These are phyloP conservation scores for Enteromius anoplus DNA, from an alignment of 2,797 vertebrate genomes.

Conservation along the genomic window DNA sequence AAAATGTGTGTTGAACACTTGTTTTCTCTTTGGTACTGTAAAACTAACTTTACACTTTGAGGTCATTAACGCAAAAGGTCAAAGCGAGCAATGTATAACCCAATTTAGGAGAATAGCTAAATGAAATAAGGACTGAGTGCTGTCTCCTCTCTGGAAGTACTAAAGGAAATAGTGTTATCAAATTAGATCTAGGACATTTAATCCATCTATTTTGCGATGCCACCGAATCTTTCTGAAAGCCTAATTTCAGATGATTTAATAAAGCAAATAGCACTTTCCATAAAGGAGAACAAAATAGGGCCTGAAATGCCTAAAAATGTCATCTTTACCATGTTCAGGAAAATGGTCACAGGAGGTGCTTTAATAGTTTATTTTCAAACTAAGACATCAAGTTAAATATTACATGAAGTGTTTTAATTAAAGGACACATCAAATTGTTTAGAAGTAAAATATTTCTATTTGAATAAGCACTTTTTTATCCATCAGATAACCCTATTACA, in stretches of 20 bases:
- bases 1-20: background rate
- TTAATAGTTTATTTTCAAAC: background rate
- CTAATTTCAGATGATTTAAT: slow-evolving; percentile 35
- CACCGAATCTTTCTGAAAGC: slow-evolving; percentile 23
- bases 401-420: background rate
- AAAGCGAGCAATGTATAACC: slow-evolving; percentile 32
- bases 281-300: background rate
- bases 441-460: background rate
- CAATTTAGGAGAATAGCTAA: slow-evolving; percentile 38
- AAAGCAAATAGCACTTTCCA: slow-evolving; percentile 14
- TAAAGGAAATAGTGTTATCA: slow-evolving; percentile 36
- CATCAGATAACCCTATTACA: background rate
- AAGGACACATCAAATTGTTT: background rate
- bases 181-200: slow-evolving; percentile 44
- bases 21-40: slow-evolving; percentile 6
- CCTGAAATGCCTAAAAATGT: background rate
- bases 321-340: background rate
- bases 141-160: slow-evolving; percentile 25
- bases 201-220: slow-evolving; percentile 30
- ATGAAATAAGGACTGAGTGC: slow-evolving; percentile 31
- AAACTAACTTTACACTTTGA: slow-evolving; percentile 9
- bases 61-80: slow-evolving; percentile 2
- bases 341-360: background rate
- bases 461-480: background rate
- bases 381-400: background rate